phyloP scores from a whole-genome alignment of 2,113 vertebrate genomes.

The Pantherophis guttatus region DNA sequence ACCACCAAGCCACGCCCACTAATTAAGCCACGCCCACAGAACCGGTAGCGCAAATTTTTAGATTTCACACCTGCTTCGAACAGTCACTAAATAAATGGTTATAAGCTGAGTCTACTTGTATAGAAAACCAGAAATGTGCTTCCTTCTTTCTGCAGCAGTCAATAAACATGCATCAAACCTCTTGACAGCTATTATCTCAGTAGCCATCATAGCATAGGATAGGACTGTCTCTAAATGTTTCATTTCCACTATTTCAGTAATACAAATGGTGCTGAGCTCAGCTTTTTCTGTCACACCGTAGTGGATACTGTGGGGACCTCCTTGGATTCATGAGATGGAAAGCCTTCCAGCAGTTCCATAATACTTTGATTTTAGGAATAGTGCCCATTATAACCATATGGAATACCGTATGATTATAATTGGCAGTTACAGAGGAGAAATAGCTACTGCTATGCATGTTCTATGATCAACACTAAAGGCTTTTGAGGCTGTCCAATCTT shows the following conservation, averaged over 20 bases:
- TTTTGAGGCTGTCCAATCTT: not conserved
- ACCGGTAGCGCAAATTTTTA: too few species aligned
- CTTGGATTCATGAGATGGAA: not conserved
- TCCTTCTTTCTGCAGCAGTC: not conserved
- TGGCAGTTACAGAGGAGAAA: not conserved
- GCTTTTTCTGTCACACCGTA: not conserved
- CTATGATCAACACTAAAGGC: not conserved
- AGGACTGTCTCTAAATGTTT: not conserved
- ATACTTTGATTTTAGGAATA: not conserved
- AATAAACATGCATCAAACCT: not conserved
- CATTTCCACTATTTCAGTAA: not conserved
- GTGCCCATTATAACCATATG: not conserved
- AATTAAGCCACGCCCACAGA: too few species aligned
- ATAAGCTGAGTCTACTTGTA: not conserved
- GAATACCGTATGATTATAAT: not conserved
- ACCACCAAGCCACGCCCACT: too few species aligned
- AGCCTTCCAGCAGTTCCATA: not conserved
- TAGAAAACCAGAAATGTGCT: not conserved
- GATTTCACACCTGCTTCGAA: not conserved
- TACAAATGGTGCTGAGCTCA: not conserved
- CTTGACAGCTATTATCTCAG: not conserved
- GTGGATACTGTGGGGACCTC: not conserved
- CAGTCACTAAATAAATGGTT: not conserved
- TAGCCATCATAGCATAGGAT: not conserved
- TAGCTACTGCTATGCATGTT: not conserved